Evolutionary conservation across 2,113 vertebrate genomes (phyloP).

Genomic region (Nematolebias whitei): DNA sequence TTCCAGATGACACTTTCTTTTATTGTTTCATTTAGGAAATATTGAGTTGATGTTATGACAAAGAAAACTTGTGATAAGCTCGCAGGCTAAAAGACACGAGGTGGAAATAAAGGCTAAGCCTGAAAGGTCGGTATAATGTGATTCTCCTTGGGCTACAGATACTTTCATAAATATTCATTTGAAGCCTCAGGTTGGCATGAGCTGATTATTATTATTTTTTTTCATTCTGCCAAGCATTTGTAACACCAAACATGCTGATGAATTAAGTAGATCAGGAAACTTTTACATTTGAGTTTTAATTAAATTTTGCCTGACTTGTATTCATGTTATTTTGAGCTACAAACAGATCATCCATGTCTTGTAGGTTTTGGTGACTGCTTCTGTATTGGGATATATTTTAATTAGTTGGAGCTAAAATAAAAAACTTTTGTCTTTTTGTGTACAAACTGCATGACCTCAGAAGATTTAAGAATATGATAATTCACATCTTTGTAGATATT

Average conservation of each 20-base stretch:
- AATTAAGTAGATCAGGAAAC: slow-evolving; percentile 50
- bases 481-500: background rate
- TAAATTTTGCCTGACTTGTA: slow-evolving; percentile 34
- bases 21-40: slow-evolving; percentile 9
- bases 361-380: background rate
- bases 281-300: slow-evolving; percentile 44
- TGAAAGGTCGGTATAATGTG: slow-evolving; percentile 29
- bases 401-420: background rate
- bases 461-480: background rate
- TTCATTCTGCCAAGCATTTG: slow-evolving; percentile 48
- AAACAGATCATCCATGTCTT: slow-evolving; percentile 13
- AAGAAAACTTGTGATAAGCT: slow-evolving; percentile 20
- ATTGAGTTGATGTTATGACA: slow-evolving; percentile 9
- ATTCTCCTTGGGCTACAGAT: slow-evolving; percentile 49
- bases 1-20: slow-evolving; percentile 22
- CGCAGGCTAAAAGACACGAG: slow-evolving; percentile 28
- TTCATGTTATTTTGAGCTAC: slow-evolving; percentile 14
- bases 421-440: background rate
- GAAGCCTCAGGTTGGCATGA: slow-evolving; percentile 39
- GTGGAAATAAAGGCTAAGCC: slow-evolving; percentile 28
- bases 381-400: background rate
- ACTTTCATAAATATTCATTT: slow-evolving; percentile 58
- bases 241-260: slow-evolving; percentile 52
- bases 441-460: background rate
- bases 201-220: slow-evolving; percentile 8